Conservation (phyloP, 2,888 invertebrate genomes). For the Nymphalis urticae region DNA sequence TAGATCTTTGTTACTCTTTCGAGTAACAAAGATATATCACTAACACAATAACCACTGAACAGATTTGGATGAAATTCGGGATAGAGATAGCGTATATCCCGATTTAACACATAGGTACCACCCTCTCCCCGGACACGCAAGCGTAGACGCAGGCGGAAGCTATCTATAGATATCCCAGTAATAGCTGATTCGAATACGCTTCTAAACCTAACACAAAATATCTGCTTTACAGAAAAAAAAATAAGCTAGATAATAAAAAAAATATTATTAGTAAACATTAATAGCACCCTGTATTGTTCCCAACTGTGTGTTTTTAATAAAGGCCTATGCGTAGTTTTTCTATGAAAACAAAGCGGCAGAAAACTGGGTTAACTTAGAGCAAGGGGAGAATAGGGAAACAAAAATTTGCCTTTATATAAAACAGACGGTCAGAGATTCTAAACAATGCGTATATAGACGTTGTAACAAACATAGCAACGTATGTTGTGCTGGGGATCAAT, state of each 20-base stretch:
- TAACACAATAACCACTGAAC: too few relatives aligned
- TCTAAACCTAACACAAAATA: too few relatives aligned
- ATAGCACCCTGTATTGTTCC: slow-evolving; percentile 7
- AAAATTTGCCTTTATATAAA: slow-evolving; percentile 8
- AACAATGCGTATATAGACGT: background rate
- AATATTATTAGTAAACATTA: background rate
- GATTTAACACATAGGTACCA: too few relatives aligned
- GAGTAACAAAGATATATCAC: too few relatives aligned
- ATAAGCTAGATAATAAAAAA: background rate
- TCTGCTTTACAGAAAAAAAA: background rate
- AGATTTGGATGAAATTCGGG: too few relatives aligned
- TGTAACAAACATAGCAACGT: background rate
- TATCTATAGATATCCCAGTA: too few relatives aligned
- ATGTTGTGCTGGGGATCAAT: too few relatives aligned
- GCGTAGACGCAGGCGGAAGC: too few relatives aligned
- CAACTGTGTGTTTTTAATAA: slow-evolving; percentile 12
- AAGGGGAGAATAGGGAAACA: slow-evolving; percentile 5
- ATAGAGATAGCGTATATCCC: too few relatives aligned
- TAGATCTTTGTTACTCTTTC: too few relatives aligned
- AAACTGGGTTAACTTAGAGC: slow-evolving; percentile 12
- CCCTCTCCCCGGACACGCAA: too few relatives aligned
- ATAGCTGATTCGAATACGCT: too few relatives aligned
- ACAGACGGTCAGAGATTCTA: slow-evolving; percentile 1
- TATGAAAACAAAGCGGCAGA: slow-evolving; percentile 5
- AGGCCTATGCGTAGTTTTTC: slow-evolving; percentile 7